Conservation (phyloP, 2,113 vertebrate species). For the human region DNA sequence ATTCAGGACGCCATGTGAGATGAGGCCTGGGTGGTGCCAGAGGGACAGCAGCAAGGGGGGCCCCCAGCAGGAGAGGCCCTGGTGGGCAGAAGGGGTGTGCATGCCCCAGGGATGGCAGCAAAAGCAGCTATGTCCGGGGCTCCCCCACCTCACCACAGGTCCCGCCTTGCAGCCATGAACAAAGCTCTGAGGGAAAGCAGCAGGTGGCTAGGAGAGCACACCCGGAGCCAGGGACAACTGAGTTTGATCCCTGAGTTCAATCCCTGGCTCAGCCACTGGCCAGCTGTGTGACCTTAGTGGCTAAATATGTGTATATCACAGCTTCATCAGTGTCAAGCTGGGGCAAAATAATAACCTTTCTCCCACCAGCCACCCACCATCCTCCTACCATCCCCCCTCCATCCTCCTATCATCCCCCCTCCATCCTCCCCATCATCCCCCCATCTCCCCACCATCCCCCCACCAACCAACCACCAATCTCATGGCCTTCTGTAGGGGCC, state of each 20-base stretch:
- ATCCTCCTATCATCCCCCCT: too few species aligned
- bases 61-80: background rate
- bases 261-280: background rate
- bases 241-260: too few species aligned
- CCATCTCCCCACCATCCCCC: too few species aligned
- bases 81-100: too few species aligned
- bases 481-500: background rate
- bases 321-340: background rate
- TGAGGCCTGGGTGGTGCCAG: background rate
- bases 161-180: background rate
- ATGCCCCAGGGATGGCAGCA: background rate
- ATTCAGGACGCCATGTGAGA: background rate
- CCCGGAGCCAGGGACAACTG: background rate
- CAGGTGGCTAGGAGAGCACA: background rate
- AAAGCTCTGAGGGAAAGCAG: background rate
- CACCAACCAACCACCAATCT: too few species aligned
- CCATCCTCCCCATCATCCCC: too few species aligned
- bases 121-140: accelerated
- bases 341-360: too few species aligned
- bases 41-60: too few species aligned
- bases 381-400: too few species aligned
- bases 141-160: background rate
- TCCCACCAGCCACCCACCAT: too few species aligned
- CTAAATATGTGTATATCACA: background rate
- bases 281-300: background rate